Percentiles rank a stretch among this genome's conserved stretches.
phyloP scores from a whole-genome alignment of 2,797 vertebrate genomes.

The Peromyscus melanophrys region DNA sequence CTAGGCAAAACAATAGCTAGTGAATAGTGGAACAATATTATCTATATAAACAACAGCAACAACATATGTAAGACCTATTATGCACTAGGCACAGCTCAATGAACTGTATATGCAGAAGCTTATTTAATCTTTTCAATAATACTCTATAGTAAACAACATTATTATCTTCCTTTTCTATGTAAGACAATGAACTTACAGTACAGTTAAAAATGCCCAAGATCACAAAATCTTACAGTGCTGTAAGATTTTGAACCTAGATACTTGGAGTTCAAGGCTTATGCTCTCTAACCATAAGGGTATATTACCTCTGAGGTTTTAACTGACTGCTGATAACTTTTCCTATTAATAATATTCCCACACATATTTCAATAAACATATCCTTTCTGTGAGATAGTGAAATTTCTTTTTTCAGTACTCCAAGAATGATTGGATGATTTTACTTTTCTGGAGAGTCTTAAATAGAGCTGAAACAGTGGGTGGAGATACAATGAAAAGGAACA shows the following conservation, averaged over 20 bases:
- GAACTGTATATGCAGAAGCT: background rate
- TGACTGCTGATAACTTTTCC: background rate
- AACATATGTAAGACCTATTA: background rate
- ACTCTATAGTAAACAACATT: background rate
- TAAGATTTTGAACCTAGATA: constrained; percentile 22
- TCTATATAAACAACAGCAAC: background rate
- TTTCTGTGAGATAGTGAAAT: background rate
- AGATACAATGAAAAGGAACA: background rate
- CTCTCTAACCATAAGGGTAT: background rate
- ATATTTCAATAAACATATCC: constrained; percentile 1
- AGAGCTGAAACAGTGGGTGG: background rate
- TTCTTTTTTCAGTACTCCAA: background rate
- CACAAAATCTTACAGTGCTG: constrained; percentile 48
- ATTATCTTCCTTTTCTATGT: constrained; percentile 60
- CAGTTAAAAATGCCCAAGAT: background rate
- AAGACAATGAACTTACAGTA: constrained; percentile 43
- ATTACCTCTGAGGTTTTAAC: constrained; percentile 8
- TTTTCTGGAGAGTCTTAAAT: constrained; percentile 23
- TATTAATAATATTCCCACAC: background rate
- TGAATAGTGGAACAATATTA: background rate
- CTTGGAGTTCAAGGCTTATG: background rate
- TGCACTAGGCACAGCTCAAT: background rate
- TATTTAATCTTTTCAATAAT: constrained; percentile 26
- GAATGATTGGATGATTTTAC: constrained; percentile 36
- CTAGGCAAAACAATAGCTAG: constrained; percentile 6